Evolutionary conservation across 2,113 vertebrate genomes (phyloP), one percentile per base, ranked within the genome.

Genomic region (Pygoscelis adeliae): DNA sequence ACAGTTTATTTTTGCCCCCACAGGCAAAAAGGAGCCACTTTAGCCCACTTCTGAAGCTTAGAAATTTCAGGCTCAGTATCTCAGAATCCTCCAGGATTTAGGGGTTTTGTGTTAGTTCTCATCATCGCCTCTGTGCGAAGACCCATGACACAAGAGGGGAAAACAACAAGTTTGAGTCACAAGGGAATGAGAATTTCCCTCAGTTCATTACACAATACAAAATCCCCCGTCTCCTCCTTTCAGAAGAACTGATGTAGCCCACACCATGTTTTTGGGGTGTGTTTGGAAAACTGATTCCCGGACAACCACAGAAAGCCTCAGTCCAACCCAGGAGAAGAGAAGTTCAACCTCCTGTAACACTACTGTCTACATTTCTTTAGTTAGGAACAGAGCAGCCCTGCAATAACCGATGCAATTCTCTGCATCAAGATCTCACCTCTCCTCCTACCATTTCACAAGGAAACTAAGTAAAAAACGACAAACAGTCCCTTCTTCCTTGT

Each of bases 371-470:
- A 2, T 16, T 29, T 26, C 62, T 32, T 63, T 1, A 16, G 10
- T 0, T 13, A 44, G 63, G 66, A 44, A 9, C 55, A 42, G 22
- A 79, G 40, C 46, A 26, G 1, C 42, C 13, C 36, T 30, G 7
- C 22, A 47, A n/a, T 0, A 3, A 26, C 46, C 2, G 3, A 5
- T 13, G 29, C 12, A 1, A 59, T 30, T 27, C 56, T 32, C 87
- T 65, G 84, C 26, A 55, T 19, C 36, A 4, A 30, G 22, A 19
- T 32, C 55, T 73, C 40, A 0, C 63, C 50, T 93, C 72, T 87
- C 63, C 58, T 83, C 72, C 53, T 4, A 12, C 44, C 15, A 38
- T 27, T 56, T 42, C 87, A 46, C 58, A 36, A 44, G 62, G 30
- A 91, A 95, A 83, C 40, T 7, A 46, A 44, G 59, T 56, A 63